These are phyloP conservation scores for Protobothrops mucrosquamatus DNA, from an alignment of 2,113 vertebrate species.

Conservation along the genomic window DNA sequence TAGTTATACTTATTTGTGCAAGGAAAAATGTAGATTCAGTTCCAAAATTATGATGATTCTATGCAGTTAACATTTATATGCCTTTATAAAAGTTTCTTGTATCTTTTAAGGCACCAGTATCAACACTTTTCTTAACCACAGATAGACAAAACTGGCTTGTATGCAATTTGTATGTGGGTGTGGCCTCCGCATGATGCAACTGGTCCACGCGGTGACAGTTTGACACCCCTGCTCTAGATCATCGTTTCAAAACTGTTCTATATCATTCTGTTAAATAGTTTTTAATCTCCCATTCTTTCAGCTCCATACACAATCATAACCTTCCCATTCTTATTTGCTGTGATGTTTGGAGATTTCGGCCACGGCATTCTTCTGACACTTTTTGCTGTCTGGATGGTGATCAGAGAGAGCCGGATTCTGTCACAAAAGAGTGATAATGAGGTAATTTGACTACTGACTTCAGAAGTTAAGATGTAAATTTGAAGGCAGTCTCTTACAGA, in stretches of 20 bases:
- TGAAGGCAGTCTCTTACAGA: not conserved
- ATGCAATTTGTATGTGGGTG: not conserved
- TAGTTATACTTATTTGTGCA: not conserved
- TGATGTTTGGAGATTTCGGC: conserved; percentile 98
- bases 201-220: no score
- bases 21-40: not conserved
- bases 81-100: not conserved
- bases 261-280: not conserved
- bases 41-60: not conserved
- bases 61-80: not conserved
- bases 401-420: conserved; percentile 88
- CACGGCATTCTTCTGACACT: conserved; percentile 92
- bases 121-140: no score
- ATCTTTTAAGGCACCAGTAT: not conserved
- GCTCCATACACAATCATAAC: conserved; percentile 97
- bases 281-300: conserved; percentile 58
- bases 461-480: not conserved
- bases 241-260: not conserved
- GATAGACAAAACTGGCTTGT: not conserved
- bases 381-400: conserved; percentile 90
- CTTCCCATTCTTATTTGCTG: conserved; percentile 97
- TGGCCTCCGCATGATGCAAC: no score
- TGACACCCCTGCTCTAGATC: no score
- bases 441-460: conserved; percentile 66
- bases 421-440: conserved; percentile 95